Percentiles rank a stretch among this genome's conserved stretches.
Conservation (phyloP, 1,140 invertebrate genomes). For the Platorchestia sp. region DNA sequence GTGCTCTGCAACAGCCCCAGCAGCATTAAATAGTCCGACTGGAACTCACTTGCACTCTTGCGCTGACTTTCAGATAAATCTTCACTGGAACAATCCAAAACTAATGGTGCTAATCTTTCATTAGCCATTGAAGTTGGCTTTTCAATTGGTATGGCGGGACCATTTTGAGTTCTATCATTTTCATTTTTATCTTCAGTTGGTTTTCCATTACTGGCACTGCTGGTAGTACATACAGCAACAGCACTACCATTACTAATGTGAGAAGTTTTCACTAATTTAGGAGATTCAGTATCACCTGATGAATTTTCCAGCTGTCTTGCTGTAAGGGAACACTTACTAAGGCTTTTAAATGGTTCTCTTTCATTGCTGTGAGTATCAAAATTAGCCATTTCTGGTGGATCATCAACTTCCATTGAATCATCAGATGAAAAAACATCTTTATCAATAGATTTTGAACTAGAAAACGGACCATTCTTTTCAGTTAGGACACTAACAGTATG, state of each 20-base stretch:
- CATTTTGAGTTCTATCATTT: background rate
- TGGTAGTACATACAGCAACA: background rate
- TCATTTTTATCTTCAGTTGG: background rate
- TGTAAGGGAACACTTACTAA: background rate
- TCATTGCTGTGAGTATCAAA: background rate
- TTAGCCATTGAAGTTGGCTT: background rate
- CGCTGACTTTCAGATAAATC: background rate
- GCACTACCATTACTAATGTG: background rate
- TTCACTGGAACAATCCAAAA: background rate
- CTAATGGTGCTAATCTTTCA: background rate
- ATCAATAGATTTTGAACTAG: background rate
- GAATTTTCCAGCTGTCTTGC: background rate
- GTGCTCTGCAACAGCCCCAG: background rate
- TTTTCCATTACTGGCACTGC: background rate
- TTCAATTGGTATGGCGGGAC: background rate
- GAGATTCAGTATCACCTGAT: background rate
- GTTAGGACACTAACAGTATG: background rate
- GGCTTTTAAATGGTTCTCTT: background rate
- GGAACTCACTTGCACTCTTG: background rate
- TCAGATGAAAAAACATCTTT: background rate
- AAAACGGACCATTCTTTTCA: background rate
- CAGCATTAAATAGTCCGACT: constrained; percentile 34
- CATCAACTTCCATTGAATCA: constrained; percentile 11
- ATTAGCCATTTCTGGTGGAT: background rate
- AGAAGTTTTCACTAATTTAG: background rate